Evolutionary conservation across 2,888 invertebrate species (phyloP).

Genomic region (Opisthograptis luteolata): DNA sequence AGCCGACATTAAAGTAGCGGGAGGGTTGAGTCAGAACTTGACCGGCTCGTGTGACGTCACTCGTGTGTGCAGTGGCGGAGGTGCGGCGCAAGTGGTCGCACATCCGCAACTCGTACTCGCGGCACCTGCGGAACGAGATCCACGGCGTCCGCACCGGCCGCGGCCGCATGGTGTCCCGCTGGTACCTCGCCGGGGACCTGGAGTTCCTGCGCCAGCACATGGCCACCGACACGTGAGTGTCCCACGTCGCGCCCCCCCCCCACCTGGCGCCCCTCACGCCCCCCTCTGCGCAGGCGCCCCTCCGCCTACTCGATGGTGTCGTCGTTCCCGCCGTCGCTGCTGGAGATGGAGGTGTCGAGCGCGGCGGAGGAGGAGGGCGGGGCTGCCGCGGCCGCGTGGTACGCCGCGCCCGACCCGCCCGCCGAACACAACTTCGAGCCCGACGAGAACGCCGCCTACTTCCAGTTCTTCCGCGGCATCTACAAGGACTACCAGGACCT

Average conservation of each 20-base stretch:
- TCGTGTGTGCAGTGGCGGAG: slow-evolving; percentile 60
- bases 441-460: slow-evolving; percentile 70
- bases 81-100: slow-evolving; percentile 80
- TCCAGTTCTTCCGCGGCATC: slow-evolving; percentile 75
- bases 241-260: background rate
- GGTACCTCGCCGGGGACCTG: slow-evolving; percentile 79
- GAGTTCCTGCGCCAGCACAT: slow-evolving; percentile 76
- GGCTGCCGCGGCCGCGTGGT: slow-evolving; percentile 41
- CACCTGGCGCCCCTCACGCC: background rate
- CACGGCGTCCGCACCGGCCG: slow-evolving; percentile 75
- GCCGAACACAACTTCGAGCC: slow-evolving; percentile 47
- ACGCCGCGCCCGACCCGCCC: slow-evolving; percentile 45
- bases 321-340: slow-evolving; percentile 21
- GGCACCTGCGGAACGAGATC: slow-evolving; percentile 78
- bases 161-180: slow-evolving; percentile 71
- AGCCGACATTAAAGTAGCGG: too few species aligned
- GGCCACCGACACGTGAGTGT: slow-evolving; percentile 75
- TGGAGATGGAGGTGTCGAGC: slow-evolving; percentile 40
- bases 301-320: slow-evolving; percentile 33
- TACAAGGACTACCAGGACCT: slow-evolving; percentile 68
- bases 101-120: slow-evolving; percentile 79
- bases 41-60: background rate
- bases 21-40: too few species aligned
- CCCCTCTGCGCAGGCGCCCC: slow-evolving; percentile 43
- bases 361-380: slow-evolving; percentile 44